A percentile compares a stretch with the other conserved stretches of the same genome.
Evolutionary conservation across 1,140 invertebrate species (phyloP).

Genomic region (Cydia fagiglandana): DNA sequence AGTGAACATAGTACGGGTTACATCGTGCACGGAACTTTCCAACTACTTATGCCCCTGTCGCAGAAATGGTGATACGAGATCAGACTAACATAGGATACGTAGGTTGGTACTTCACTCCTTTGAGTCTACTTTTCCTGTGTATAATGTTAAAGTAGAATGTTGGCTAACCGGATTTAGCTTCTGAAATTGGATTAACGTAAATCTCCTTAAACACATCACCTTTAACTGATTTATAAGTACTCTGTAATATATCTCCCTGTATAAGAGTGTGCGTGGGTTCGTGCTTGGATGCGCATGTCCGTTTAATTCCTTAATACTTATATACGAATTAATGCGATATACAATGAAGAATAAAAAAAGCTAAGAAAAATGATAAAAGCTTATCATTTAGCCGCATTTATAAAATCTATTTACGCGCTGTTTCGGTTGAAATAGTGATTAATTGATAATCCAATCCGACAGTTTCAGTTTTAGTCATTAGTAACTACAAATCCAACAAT

Average conservation of each 20-base stretch:
- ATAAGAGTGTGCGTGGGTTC: too few species aligned
- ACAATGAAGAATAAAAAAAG: too few species aligned
- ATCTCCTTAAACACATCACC: too few species aligned
- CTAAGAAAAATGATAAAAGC: too few species aligned
- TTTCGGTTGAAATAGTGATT: background rate
- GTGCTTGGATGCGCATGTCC: too few species aligned
- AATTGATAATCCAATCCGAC: background rate
- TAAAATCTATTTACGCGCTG: background rate
- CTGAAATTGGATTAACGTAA: background rate
- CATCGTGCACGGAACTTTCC: slow-evolving; percentile 14
- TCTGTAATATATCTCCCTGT: too few species aligned
- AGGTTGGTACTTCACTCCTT: background rate
- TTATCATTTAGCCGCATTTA: too few species aligned
- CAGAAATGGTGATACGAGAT: slow-evolving; percentile 29
- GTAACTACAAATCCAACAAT: slow-evolving; percentile 18
- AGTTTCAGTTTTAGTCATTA: slow-evolving; percentile 6
- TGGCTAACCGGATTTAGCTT: background rate
- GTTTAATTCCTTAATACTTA: too few species aligned
- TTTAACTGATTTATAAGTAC: too few species aligned
- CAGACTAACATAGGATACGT: slow-evolving; percentile 14
- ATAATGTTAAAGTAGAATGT: too few species aligned
- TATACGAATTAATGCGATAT: too few species aligned
- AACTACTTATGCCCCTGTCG: slow-evolving; percentile 13
- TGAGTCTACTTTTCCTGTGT: background rate
- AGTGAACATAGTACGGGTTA: slow-evolving; percentile 10